These are phyloP conservation scores for Cylas formicarius DNA, from an alignment of 1,140 invertebrate species.

Conservation along the genomic window DNA sequence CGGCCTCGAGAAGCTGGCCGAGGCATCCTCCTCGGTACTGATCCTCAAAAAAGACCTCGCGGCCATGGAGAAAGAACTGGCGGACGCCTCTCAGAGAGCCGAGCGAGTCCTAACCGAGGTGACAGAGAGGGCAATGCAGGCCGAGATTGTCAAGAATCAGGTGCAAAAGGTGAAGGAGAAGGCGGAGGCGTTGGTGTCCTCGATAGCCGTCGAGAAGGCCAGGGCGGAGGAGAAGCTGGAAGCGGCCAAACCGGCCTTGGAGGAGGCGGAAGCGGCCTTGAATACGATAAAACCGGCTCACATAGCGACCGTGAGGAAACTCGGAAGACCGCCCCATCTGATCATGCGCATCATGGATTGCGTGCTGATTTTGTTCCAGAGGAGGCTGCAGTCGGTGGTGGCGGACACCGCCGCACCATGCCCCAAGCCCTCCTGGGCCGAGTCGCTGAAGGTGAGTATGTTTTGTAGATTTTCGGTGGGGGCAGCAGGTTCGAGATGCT, in stretches of 20 bases:
- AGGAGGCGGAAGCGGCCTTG: slow-evolving; percentile 90
- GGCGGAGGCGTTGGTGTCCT: slow-evolving; percentile 82
- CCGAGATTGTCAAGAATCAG: slow-evolving; percentile 91
- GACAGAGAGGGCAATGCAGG: slow-evolving; percentile 84
- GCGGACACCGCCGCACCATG: slow-evolving; percentile 73
- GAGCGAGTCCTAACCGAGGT: slow-evolving; percentile 79
- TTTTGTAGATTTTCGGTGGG: not conserved
- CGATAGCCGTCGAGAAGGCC: slow-evolving; percentile 86
- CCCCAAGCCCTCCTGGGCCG: slow-evolving; percentile 91
- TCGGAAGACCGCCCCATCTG: slow-evolving; percentile 89
- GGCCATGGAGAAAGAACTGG: slow-evolving; percentile 89
- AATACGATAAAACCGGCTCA: slow-evolving; percentile 96
- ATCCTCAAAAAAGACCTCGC: slow-evolving; percentile 86
- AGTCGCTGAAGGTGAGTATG: slow-evolving; percentile 76
- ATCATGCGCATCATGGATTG: slow-evolving; percentile 99
- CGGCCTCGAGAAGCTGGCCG: slow-evolving; percentile 85
- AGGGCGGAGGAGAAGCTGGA: slow-evolving; percentile 86
- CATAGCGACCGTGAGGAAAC: slow-evolving; percentile 91
- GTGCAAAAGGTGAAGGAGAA: slow-evolving; percentile 93
- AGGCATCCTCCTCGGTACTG: slow-evolving; percentile 87
- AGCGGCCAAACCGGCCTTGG: slow-evolving; percentile 82
- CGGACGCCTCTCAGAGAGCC: slow-evolving; percentile 79
- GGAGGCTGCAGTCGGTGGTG: slow-evolving; percentile 72
- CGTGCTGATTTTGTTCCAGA: slow-evolving; percentile 87
- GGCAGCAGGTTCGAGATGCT: no score